Evolutionary conservation across 2,888 invertebrate species (phyloP), one percentile per base, ranked within the genome.

Genomic region (Macrophya alboannulata): DNA sequence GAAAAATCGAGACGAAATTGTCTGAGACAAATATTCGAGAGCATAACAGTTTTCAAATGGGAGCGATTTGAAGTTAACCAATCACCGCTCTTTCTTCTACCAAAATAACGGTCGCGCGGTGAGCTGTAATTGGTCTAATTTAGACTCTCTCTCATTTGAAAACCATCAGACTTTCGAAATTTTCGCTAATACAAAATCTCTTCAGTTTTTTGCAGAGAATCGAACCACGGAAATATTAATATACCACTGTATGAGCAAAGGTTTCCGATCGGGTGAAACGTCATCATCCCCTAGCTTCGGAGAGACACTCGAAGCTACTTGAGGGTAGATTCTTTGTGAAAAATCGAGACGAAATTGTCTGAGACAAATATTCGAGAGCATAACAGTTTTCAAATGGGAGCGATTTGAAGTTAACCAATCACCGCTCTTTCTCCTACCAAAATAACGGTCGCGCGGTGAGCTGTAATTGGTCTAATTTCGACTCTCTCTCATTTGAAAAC

Each of bases 231-330:
- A 37, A 6, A 37, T 31, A 37, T 37, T 31, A 68, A 68, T 68
- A 68, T 17, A 1, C n/a, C 4, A 5, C 5, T 15, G 48, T 48
- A 3, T 4, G 48, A 48, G 48, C 10, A 1, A 9, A 48, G 1
- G 48, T 12, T 48, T 48, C 48, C 31, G 31, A 31, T 31, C 31
- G 3, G 31, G 31, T 31, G 31, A 31, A 31, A 31, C 31, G 31
- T 31, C 31, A 25, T 62, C 81, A 62, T 43, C 81, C 81, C 48
- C 37, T 51, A 77, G 1, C n/a, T n/a, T 74, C 37, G 37, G 5
- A 15, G 37, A 68, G 37, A 68, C 68, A 68, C 74, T 21, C 74
- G 8, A 12, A 8, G 45, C 45, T 45, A 45, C 74, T 74, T 17
- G 3, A 74, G 45, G 45, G 74, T 48, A 8, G n/a, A 74, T 21